Evolutionary conservation across 2,888 invertebrate genomes (phyloP), one percentile per base, ranked within the genome.

Genomic region (Deilephila elpenor): DNA sequence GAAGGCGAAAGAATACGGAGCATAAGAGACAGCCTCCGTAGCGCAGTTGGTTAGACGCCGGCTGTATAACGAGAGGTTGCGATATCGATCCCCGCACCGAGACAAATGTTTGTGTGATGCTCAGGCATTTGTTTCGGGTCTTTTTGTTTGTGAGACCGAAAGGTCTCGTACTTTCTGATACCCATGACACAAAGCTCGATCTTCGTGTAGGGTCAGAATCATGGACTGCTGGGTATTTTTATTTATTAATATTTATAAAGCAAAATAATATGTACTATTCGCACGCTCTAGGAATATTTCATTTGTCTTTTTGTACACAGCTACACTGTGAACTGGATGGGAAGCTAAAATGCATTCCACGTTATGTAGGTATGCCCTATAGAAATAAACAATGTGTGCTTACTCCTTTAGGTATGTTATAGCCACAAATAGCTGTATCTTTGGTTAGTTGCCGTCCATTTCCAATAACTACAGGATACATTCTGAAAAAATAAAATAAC

Each of bases 401-500:
- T 94, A 97, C 97, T 75, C 97, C 97, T 91, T 96, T 96, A 0
- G 97, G 97, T 80, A 98, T 96, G 75, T 95, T 96, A 84, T 97
- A 97, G 17, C 97, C 97, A 77, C 96, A 95, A 71, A 97, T 96
- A 0, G 96, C 91, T 25, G 96, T 96, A 79, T 97, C 96, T 82
- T 95, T 96, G 59, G 96, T 96, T 67, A 96, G 94, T 77, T 97
- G 96, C 73, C 97, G 94, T 2, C 97, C 96, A 78, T 97, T 97
- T 20, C 97, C 97, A 72, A 97, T 96, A 0, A 97, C 97, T 25
- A 97, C 96, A 0, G 97, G 97, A 86, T 96, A 97, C 95, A 97
- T 95, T 82, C 97, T 97, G 87, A 71, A 94, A 93, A 76, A 60
- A 74, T 72, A 71, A 71, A 71, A 71, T 25, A 25, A 25, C 25